Evolutionary conservation across 2,797 vertebrate species (phyloP), one percentile per base, ranked within the genome.

Genomic region (Leptodactylus fallax): DNA sequence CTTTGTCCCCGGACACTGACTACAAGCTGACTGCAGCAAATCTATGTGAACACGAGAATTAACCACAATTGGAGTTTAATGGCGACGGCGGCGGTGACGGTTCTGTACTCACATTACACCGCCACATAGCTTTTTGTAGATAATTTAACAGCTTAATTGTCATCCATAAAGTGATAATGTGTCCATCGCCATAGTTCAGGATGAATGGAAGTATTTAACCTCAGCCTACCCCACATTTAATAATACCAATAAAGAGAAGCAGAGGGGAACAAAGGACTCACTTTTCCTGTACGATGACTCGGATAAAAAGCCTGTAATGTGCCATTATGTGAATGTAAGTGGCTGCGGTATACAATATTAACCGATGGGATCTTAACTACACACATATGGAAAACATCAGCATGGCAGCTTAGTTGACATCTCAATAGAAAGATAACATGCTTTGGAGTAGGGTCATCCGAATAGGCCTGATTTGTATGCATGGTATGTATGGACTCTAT

Each of bases 131-230:
- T 51, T 69, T 82, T 82, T 61, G n/a, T 53, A 82, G 81, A 67
- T 82, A 82, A 69, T 82, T 82, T 82, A 82, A 67, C 81, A 53
- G 21, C 19, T 51, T 82, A 82, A 82, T 82, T 82, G 61, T 82
- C 45, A 69, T 27, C 81, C 63, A 82, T 82, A 82, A 82, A 69
- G 81, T 49, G 53, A 82, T 79, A 79, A 86, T 56, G 85, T 65
- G 45, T 67, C 85, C 49, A 23, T 47, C 21, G 56, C 27, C 78
- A 86, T 69, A 69, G 77, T 55, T 79, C 53, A 56, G 76, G 23
- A 13, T 69, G 85, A 67, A 58, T 79, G 76, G 14, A 86, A 67
- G n/a, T 86, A 86, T 79, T 86, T 86, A 79, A 79, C 76, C 77
- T 86, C 63, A 86, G 47, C 4, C 74, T 79, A 69, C 45, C 81